Base-by-base conservation (phyloP, 2,888 invertebrate genomes). In the Agriopis marginaria region DNA sequence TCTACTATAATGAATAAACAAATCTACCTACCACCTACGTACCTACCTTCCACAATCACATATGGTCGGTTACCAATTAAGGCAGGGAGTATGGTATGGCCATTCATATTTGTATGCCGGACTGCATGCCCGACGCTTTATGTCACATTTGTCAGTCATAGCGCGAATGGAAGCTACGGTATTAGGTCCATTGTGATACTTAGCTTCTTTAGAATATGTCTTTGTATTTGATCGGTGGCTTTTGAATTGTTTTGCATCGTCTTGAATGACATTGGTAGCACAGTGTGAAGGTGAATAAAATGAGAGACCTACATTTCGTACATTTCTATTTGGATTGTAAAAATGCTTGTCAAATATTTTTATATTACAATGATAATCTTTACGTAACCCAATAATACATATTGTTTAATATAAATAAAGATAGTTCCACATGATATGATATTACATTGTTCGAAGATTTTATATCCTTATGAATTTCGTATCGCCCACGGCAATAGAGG, bases 131-230 rank as follows among this genome's bases (percentile, higher is more conserved):
- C 59, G 68, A 49, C 61, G 69, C 54, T 53, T 47, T 59, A 65
- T 53, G 53, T 58, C 71, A 68, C 64, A 74, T 74, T 72, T 68
- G 68, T 70, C 74, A 76, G 72, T 73, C 74, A 66, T 50, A 23
- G 51, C 71, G 71, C 66, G 72, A 58, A 44, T 72, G 40, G 65
- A 67, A 44, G 55, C 54, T 76, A 74, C 76, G 70, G 74, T 76
- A 71, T 68, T 59, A 60, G 51, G 49, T 50, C 74, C 64, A 72
- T 75, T 75, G 74, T 74, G 64, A 63, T 56, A 60, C 40, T 59
- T 60, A 63, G 44, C 63, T 59, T 44, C 49, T 50, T 55, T 7
- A 32, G 54, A 60, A 47, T 55, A 63, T 63, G 59, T 40, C 47
- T 63, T 55, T 32, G 55, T 51, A 17, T 40, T 47, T 58, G 53